Base-by-base conservation (phyloP, 2,888 invertebrate species). In the Vanessa cardui region DNA sequence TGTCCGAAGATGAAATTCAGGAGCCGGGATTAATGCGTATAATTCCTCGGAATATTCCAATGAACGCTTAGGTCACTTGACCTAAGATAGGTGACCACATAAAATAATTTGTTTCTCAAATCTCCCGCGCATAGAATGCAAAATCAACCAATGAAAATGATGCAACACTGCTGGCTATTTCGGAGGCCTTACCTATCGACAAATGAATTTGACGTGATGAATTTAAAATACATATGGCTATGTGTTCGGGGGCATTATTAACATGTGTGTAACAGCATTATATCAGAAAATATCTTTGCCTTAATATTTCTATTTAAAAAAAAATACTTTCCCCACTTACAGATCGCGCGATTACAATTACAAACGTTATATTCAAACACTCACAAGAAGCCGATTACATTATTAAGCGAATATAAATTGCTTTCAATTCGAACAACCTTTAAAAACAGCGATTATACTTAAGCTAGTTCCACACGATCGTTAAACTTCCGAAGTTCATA, bases 301-400 rank as follows among this genome's bases (percentile, higher is more conserved):
- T 31, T 31, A 31, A 8, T 54, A 7, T 12, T 54, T 46, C 15
- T 45, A 63, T 46, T 47, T 66, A 52, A 20, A 20, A 52, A 20
- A 20, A 12, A 12, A 12, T 59, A 56, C 26, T 52, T 26, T 81
- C 83, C 85, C 78, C 82, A 82, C 84, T 83, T 78, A 85, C 87
- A 89, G 83, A 87, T 78, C 81, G 62, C 39, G 72, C 71, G 76
- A 62, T 78, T 72, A 75, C 62, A 73, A 64, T 65, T 67, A 70
- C 59, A 62, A 77, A 77, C 78, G 62, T 78, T 80, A 81, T 77
- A 76, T 39, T 80, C 71, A 79, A 83, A 89, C 86, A 89, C 80
- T 80, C 86, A 90, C 88, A 82, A 83, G 79, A 90, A 89, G 89
- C 89, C 72, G 88, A 85, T 85, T 89, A 90, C 81, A 70, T 82